Percentiles rank a stretch among this genome's conserved stretches.
These are phyloP conservation scores for Anolis sagrei DNA, from an alignment of 2,113 vertebrate genomes.

Conservation along the genomic window DNA sequence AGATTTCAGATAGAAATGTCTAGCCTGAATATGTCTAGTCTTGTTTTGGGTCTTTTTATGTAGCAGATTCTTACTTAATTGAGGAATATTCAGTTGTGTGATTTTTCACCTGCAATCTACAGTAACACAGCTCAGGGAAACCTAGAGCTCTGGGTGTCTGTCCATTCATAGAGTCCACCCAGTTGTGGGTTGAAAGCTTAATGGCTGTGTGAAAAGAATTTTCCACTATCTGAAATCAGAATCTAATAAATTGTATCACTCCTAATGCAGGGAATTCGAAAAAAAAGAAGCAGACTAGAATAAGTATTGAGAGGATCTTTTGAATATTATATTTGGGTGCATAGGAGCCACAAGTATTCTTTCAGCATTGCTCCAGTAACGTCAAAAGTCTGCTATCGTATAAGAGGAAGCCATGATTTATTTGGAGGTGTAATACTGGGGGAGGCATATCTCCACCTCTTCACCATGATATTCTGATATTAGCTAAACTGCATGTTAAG, in stretches of 20 bases:
- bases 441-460: background rate
- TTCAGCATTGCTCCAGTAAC: no score
- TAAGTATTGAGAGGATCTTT: background rate
- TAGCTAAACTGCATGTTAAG: slow-evolving; percentile 5
- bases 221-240: background rate
- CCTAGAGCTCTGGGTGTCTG: no score
- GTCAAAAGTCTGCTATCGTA: background rate
- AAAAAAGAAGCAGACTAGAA: slow-evolving; percentile 4
- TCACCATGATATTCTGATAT: background rate
- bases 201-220: background rate
- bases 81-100: background rate
- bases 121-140: background rate
- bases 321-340: background rate
- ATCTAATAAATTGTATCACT: background rate
- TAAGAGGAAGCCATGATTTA: background rate
- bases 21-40: no score
- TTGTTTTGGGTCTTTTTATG: background rate
- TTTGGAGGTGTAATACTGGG: background rate
- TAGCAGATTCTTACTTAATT: background rate
- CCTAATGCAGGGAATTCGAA: slow-evolving; percentile 1
- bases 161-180: background rate
- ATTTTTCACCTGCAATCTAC: background rate
- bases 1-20: background rate
- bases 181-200: background rate
- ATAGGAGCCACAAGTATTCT: background rate